Conservation (phyloP, 2,888 invertebrate species). For the Orchesella flavescens region DNA sequence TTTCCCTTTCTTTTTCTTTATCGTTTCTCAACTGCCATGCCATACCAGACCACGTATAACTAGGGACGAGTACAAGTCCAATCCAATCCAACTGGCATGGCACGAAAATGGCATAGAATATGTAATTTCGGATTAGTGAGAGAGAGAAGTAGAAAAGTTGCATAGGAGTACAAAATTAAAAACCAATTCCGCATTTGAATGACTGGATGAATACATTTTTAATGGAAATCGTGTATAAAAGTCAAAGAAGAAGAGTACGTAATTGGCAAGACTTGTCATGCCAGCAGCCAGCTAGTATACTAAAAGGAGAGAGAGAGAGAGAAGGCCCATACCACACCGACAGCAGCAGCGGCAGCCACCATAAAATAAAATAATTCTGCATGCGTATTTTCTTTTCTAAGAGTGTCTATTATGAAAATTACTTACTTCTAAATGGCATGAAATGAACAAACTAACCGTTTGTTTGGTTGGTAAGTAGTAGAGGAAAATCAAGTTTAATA, state of each 20-base stretch:
- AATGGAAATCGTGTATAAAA: slow-evolving; percentile 53
- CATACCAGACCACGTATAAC: not conserved
- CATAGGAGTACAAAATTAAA: slow-evolving; percentile 33
- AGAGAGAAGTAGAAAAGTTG: not conserved
- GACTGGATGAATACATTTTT: slow-evolving; percentile 45
- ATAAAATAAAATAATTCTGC: not conserved
- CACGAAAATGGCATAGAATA: slow-evolving; percentile 34
- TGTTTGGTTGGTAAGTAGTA: not conserved
- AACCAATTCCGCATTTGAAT: slow-evolving; percentile 46
- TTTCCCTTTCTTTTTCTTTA: too few species aligned
- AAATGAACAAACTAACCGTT: not conserved
- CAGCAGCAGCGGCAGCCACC: not conserved
- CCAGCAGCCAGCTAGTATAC: not conserved
- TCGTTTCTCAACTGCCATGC: too few species aligned
- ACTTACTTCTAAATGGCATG: not conserved
- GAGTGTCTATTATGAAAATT: slow-evolving; percentile 7
- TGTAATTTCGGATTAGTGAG: slow-evolving; percentile 26
- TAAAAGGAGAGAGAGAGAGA: not conserved
- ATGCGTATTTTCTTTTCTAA: slow-evolving; percentile 12
- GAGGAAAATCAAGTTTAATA: not conserved
- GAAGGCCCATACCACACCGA: not conserved
- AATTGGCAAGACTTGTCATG: slow-evolving; percentile 36
- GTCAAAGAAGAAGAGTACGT: slow-evolving; percentile 37
- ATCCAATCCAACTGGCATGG: slow-evolving; percentile 15
- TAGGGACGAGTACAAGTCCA: not conserved